Conservation (phyloP, 2,113 vertebrate species). For the Fukomys damarensis region DNA sequence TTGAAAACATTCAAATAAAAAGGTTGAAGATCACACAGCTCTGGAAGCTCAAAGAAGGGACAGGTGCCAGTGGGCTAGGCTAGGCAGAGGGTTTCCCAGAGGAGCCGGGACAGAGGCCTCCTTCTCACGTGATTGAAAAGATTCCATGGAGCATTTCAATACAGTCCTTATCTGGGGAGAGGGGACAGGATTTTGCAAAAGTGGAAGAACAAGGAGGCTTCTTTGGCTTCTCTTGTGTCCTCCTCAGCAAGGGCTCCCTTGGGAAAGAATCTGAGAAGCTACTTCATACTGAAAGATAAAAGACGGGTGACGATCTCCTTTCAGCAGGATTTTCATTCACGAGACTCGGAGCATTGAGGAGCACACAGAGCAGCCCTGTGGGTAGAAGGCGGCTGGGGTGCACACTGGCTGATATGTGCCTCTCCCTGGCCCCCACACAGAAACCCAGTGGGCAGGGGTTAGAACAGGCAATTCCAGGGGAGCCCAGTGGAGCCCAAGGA, state of each 20-base stretch:
- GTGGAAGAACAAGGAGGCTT: not conserved
- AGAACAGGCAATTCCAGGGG: not conserved
- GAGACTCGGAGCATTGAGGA: not conserved
- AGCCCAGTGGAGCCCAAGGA: not conserved
- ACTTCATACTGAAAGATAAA: not conserved
- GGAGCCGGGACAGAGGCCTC: not conserved
- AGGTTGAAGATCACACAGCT: not conserved
- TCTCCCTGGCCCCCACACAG: not conserved
- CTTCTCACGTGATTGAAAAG: not conserved
- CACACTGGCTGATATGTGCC: not conserved
- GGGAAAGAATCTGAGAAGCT: not conserved
- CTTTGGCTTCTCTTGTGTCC: not conserved
- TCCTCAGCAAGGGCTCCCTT: not conserved
- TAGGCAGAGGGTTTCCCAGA: not conserved
- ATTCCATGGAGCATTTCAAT: not conserved
- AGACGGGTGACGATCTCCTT: not conserved
- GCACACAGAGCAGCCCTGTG: not conserved
- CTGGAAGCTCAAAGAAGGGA: not conserved
- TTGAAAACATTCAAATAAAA: not conserved
- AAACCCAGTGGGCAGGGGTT: not conserved
- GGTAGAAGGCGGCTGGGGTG: not conserved
- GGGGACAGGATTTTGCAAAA: not conserved
- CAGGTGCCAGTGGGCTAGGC: not conserved
- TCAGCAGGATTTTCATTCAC: not conserved
- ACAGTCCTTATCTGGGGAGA: not conserved